Conservation (phyloP, 2,888 invertebrate species). For the Cheilosia grossa region DNA sequence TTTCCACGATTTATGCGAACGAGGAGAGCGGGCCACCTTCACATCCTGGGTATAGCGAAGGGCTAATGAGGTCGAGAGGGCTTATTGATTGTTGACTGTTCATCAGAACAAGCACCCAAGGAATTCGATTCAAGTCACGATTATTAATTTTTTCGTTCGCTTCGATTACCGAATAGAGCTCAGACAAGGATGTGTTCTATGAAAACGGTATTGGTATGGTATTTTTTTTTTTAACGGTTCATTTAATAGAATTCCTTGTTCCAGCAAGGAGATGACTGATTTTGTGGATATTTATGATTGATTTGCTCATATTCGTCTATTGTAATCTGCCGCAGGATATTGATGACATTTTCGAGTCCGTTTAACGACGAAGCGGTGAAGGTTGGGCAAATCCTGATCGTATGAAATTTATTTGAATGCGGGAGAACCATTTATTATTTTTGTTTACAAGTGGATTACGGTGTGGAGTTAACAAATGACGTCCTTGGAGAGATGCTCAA, state of each 20-base stretch:
- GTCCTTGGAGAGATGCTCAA: too few species aligned
- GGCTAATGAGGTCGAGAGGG: slow-evolving; percentile 61
- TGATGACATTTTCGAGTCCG: slow-evolving; percentile 21
- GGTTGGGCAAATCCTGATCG: slow-evolving; percentile 22
- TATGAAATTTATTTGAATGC: slow-evolving; percentile 28
- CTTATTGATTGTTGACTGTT: slow-evolving; percentile 56
- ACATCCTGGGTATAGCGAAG: neutral
- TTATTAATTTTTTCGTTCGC: slow-evolving; percentile 45
- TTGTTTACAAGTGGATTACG: neutral
- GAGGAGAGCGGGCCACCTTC: neutral
- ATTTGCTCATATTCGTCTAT: slow-evolving; percentile 14
- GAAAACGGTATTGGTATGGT: neutral
- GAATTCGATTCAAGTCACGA: slow-evolving; percentile 59
- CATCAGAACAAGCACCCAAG: slow-evolving; percentile 1
- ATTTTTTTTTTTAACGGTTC: slow-evolving; percentile 45
- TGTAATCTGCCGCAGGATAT: slow-evolving; percentile 11
- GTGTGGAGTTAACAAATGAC: too few species aligned
- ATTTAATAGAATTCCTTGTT: slow-evolving; percentile 52
- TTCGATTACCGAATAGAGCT: slow-evolving; percentile 2
- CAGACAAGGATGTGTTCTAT: neutral
- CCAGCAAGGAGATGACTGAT: slow-evolving; percentile 11
- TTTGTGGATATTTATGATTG: slow-evolving; percentile 37
- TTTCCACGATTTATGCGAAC: slow-evolving; percentile 36
- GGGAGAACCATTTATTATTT: slow-evolving; percentile 35
- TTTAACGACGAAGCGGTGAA: neutral